Conservation (phyloP, 2,113 vertebrate species). For the Proterorhinus semilunaris region DNA sequence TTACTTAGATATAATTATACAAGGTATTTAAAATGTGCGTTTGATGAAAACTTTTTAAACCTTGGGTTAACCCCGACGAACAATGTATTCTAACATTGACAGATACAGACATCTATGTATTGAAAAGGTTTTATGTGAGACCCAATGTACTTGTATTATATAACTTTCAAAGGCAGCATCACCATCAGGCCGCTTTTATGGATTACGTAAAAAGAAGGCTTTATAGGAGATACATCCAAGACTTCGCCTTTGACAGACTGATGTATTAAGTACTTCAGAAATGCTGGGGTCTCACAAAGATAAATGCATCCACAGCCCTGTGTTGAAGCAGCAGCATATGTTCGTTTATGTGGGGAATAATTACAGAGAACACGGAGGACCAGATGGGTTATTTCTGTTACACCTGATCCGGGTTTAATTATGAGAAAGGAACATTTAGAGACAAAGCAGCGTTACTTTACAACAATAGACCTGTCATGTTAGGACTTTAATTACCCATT, state of each 20-base stretch:
- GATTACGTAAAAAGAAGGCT: slow-evolving; percentile 28
- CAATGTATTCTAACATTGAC: not conserved
- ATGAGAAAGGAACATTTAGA: slow-evolving; percentile 4
- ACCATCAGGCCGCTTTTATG: slow-evolving; percentile 26
- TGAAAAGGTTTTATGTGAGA: not conserved
- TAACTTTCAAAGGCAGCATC: slow-evolving; percentile 32
- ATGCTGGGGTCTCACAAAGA: slow-evolving; percentile 12
- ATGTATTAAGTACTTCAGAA: slow-evolving; percentile 10
- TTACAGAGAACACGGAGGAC: slow-evolving; percentile 11
- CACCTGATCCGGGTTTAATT: slow-evolving; percentile 19
- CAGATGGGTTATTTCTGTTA: slow-evolving; percentile 22
- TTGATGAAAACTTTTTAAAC: no score
- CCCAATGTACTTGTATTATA: slow-evolving; percentile 29
- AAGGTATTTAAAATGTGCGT: no score
- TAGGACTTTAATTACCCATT: not conserved
- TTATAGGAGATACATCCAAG: slow-evolving; percentile 13
- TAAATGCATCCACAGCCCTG: slow-evolving; percentile 10
- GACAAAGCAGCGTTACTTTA: not conserved
- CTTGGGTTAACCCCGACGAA: not conserved
- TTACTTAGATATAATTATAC: no score
- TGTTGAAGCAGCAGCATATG: slow-evolving; percentile 1
- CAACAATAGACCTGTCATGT: not conserved
- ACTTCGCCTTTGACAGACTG: slow-evolving; percentile 21
- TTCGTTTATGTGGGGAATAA: slow-evolving; percentile 9
- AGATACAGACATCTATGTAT: slow-evolving; percentile 4